A percentile compares a stretch with the other conserved stretches of the same genome.
phyloP scores from a whole-genome alignment of 2,888 invertebrate species.

The Germaria angustata region DNA sequence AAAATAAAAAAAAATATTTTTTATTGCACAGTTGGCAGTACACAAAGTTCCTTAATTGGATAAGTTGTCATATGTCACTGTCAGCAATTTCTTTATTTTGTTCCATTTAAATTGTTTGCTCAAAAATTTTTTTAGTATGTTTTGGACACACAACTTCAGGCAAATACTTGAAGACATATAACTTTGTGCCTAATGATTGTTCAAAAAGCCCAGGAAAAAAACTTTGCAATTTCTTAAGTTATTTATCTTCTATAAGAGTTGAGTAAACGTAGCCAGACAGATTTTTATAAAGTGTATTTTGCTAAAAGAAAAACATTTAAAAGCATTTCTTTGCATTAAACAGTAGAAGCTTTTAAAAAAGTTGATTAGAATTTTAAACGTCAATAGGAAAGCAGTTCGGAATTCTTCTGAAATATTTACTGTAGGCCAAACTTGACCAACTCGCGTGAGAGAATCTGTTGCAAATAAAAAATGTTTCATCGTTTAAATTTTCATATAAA shows the following conservation, averaged over 20 bases:
- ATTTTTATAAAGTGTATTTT: background rate
- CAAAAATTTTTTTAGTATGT: too few species aligned
- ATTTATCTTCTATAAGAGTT: background rate
- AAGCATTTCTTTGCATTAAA: background rate
- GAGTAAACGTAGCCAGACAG: background rate
- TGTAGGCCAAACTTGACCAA: too few species aligned
- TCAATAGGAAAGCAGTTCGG: too few species aligned
- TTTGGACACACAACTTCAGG: too few species aligned
- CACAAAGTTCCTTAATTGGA: conserved; percentile 8
- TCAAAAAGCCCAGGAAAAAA: background rate
- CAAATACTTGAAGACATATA: too few species aligned
- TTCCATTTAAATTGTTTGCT: conserved; percentile 14
- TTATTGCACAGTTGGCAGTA: background rate
- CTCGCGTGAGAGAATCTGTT: too few species aligned
- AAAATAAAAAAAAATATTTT: background rate
- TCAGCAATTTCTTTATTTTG: conserved; percentile 25
- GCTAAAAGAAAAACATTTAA: background rate
- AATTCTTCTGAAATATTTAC: too few species aligned
- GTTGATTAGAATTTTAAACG: too few species aligned
- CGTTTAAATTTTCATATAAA: too few species aligned
- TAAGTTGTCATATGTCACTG: conserved; percentile 44
- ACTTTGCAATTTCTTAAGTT: background rate
- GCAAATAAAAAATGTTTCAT: too few species aligned
- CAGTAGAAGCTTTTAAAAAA: too few species aligned
- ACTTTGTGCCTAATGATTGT: conserved; percentile 5